A percentile compares a stretch with the other conserved stretches of the same genome.
Evolutionary conservation across 2,797 vertebrate species (phyloP).

Genomic region (Semaprochilodus insignis): DNA sequence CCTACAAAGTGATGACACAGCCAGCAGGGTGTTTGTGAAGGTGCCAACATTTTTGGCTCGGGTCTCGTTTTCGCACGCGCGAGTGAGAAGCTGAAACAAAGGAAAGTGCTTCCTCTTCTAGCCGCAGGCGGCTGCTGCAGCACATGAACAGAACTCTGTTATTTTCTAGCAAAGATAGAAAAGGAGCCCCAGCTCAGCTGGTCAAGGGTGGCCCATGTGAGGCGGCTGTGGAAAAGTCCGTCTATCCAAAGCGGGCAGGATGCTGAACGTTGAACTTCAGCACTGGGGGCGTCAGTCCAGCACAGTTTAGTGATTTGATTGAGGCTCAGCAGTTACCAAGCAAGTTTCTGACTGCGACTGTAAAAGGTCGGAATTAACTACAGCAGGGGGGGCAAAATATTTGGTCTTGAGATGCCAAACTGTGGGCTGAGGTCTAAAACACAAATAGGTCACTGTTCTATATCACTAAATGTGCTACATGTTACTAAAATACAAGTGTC

Average conservation of each 20-base stretch:
- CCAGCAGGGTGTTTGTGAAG: too few species aligned
- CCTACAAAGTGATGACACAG: background rate
- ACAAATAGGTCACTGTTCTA: too few species aligned
- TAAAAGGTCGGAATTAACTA: too few species aligned
- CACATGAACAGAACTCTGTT: constrained; percentile 68
- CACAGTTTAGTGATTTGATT: background rate
- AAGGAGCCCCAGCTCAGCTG: constrained; percentile 95
- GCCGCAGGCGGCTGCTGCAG: constrained; percentile 68
- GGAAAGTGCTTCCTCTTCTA: constrained; percentile 56
- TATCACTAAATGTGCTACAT: too few species aligned
- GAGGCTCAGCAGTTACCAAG: too few species aligned
- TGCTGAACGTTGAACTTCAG: constrained; percentile 45
- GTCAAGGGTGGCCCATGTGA: constrained; percentile 82
- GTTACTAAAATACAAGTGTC: too few species aligned
- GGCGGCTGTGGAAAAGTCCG: constrained; percentile 85
- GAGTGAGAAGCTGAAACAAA: constrained; percentile 8
- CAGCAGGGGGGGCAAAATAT: too few species aligned
- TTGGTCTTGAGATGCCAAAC: too few species aligned
- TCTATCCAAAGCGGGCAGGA: constrained; percentile 86
- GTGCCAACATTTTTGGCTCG: constrained; percentile 39
- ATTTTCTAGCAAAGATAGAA: constrained; percentile 94
- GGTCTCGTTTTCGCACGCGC: constrained; percentile 26
- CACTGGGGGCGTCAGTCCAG: background rate
- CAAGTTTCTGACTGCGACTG: too few species aligned
- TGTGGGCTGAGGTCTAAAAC: too few species aligned